Conservation (phyloP, 2,113 vertebrate genomes). For the Tragelaphus scriptus region DNA sequence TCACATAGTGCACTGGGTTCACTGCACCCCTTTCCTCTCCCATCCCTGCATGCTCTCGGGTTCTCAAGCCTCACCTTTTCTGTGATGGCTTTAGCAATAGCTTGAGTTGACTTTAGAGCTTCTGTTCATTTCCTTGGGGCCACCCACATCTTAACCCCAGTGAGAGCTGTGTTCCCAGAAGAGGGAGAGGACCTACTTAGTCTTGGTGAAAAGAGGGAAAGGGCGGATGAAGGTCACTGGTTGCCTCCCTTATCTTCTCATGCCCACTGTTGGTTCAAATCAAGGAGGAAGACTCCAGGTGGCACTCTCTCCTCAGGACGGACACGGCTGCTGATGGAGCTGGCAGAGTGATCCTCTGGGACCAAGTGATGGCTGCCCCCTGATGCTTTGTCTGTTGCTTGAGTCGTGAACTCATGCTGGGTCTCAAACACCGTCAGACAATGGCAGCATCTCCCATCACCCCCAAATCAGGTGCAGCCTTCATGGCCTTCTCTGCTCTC, state of each 20-base stretch:
- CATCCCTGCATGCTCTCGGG: neutral
- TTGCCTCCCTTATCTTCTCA: neutral
- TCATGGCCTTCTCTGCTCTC: neutral
- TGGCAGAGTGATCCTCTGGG: rapidly evolving
- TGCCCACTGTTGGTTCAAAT: neutral
- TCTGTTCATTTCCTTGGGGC: neutral
- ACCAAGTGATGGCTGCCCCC: too few species aligned
- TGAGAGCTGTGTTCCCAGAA: neutral
- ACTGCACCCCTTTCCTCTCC: neutral
- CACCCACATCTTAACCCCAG: neutral
- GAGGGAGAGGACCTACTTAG: neutral
- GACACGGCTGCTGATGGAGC: rapidly evolving
- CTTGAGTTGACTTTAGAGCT: neutral
- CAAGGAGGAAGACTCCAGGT: neutral
- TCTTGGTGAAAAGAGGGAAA: neutral
- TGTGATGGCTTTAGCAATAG: neutral
- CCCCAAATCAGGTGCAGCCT: neutral
- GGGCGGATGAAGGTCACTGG: rapidly evolving
- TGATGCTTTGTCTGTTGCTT: neutral
- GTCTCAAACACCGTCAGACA: neutral
- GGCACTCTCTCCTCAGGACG: rapidly evolving
- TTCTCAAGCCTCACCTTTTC: neutral
- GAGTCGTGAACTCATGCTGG: neutral
- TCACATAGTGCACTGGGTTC: neutral
- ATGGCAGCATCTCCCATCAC: neutral